These are phyloP conservation scores for Margaritifera margaritifera DNA, from an alignment of 2,888 invertebrate genomes.

Conservation along the genomic window DNA sequence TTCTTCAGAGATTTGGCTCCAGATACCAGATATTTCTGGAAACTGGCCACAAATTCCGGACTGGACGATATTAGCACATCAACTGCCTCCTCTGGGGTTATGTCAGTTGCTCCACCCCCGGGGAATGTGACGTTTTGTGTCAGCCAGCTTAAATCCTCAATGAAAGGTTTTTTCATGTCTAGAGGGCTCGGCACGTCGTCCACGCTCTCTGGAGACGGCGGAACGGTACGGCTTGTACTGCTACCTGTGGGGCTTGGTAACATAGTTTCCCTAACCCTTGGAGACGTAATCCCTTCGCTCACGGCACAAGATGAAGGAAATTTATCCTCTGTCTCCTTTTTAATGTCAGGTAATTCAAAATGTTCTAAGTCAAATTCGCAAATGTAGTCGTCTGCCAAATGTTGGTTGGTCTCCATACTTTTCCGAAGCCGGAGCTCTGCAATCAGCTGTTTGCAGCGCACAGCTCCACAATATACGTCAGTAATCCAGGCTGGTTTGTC, in stretches of 20 bases:
- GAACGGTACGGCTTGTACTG: slow-evolving; percentile 50
- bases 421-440: slow-evolving; percentile 3
- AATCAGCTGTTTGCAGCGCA: too few relatives aligned
- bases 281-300: slow-evolving; percentile 16
- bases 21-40: slow-evolving; percentile 46
- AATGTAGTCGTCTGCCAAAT: slow-evolving; percentile 63
- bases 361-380: slow-evolving; percentile 64
- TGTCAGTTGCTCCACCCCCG: slow-evolving; percentile 31
- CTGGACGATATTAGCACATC: slow-evolving; percentile 55
- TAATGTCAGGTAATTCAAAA: slow-evolving; percentile 53
- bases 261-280: slow-evolving; percentile 34
- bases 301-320: slow-evolving; percentile 46
- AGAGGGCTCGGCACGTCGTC: slow-evolving; percentile 35
- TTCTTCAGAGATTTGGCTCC: slow-evolving; percentile 37
- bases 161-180: slow-evolving; percentile 41
- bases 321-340: slow-evolving; percentile 41
- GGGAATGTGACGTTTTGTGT: slow-evolving; percentile 49
- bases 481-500: background rate
- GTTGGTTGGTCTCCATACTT: slow-evolving; percentile 56
- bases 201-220: slow-evolving; percentile 52
- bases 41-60: slow-evolving; percentile 53
- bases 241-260: slow-evolving; percentile 42
- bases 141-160: slow-evolving; percentile 56
- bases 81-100: slow-evolving; percentile 44
- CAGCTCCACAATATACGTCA: too few relatives aligned